Base-by-base conservation (phyloP, 2,113 vertebrate species). In the Pterophyllum scalare region DNA sequence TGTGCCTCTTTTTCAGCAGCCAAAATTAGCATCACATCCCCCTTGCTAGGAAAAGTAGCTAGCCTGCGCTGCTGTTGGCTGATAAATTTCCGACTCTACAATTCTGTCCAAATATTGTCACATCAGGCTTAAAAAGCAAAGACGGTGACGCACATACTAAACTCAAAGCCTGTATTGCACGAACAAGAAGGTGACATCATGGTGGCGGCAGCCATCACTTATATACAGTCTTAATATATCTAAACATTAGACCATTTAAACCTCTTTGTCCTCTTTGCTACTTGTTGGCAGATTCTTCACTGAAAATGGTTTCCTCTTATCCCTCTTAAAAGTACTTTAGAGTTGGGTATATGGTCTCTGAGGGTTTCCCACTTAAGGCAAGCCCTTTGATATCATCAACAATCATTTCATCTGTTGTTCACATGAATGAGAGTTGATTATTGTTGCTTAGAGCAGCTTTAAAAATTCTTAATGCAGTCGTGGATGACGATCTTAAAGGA, bases 141-240 rank as follows among this genome's bases (percentile, higher is more conserved):
- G 46, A 19, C 28, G 24, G 19, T 70, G 40, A 70, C 26, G 2
- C 22, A 49, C 40, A 67, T 22, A 49, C 64, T 70, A 49, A 28
- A 70, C 43, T 72, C 43, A 52, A 31, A 24, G 24, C 43, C 46
- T 72, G 65, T 52, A 70, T 5, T 70, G 19, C 43, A 72, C 11
- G 31, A 64, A 38, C 60, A n/a, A 4, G 13, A 5, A 43, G 40
- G 40, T 14, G 40, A 49, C 15, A 14, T 49, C 14, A 17, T 17
- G 14, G 43, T 52, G 43, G 43, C 43, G 5, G 12, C 0, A 1
- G 43, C 43, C 65, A 72, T 72, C 49, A 31, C 52, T 72, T 72
- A 72, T 72, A 72, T 72, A 72, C 26, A 72, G 40, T 70, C 64
- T 70, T 31, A 72, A 52, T 19, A 70, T 5, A 31, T 49, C 65